phyloP scores from a whole-genome alignment of 2,888 invertebrate species.

The Cotesia congregata region DNA sequence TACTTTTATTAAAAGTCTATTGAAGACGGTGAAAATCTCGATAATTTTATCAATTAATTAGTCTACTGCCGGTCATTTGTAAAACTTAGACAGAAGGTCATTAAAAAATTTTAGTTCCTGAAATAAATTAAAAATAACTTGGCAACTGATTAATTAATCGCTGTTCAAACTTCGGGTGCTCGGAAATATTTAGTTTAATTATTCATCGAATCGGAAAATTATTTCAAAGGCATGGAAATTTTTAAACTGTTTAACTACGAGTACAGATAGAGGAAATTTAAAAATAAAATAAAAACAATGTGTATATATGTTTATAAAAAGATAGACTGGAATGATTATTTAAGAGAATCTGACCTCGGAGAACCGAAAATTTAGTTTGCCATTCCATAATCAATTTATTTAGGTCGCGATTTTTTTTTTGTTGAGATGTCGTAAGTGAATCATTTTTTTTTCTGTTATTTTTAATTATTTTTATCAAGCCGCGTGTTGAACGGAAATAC shows the following conservation, averaged over 20 bases:
- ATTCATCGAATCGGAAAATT: too few relatives aligned
- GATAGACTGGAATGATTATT: conserved; percentile 36
- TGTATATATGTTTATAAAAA: conserved; percentile 14
- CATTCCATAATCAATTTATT: conserved; percentile 25
- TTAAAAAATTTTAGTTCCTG: too few relatives aligned
- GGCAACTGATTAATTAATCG: too few relatives aligned
- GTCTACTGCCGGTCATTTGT: neutral
- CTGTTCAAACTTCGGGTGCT: too few relatives aligned
- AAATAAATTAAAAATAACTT: too few relatives aligned
- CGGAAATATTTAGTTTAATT: too few relatives aligned
- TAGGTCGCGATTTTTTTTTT: neutral
- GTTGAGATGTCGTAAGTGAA: neutral
- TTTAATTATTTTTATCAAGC: conserved; percentile 22
- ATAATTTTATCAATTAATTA: neutral
- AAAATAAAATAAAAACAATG: neutral
- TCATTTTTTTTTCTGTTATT: conserved; percentile 1
- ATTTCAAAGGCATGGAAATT: neutral
- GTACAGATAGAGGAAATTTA: neutral
- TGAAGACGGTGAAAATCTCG: neutral
- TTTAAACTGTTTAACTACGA: neutral
- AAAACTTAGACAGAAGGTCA: too few relatives aligned
- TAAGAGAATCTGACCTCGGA: conserved; percentile 49
- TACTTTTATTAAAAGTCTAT: neutral
- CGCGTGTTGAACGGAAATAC: neutral
- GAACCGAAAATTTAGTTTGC: conserved; percentile 34